Evolutionary conservation across 2,888 invertebrate genomes (phyloP).

Genomic region (Eucera pruinosa): DNA sequence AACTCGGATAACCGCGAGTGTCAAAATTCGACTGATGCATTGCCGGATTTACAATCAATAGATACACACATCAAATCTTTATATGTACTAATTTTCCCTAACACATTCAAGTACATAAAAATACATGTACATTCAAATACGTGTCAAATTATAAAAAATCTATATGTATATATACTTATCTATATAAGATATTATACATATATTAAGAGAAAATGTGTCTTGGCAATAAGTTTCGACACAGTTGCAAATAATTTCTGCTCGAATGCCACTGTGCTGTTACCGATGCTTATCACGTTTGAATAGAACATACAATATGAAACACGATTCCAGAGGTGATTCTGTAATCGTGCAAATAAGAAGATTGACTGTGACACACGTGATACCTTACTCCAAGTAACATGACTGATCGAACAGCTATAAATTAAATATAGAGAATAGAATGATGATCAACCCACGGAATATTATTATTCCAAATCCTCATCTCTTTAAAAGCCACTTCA

Average conservation of each 20-base stretch:
- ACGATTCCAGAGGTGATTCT: neutral
- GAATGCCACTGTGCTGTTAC: neutral
- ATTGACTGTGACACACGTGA: constrained; percentile 34
- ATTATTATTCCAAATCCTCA: constrained; percentile 26
- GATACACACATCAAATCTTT: neutral
- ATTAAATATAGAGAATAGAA: constrained; percentile 36
- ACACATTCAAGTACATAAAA: constrained; percentile 15
- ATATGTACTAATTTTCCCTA: neutral
- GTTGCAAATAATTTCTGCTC: neutral
- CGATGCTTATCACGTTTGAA: neutral
- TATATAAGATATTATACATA: neutral
- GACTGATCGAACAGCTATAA: constrained; percentile 17
- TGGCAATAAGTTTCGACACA: constrained; percentile 4
- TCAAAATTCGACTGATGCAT: constrained; percentile 37
- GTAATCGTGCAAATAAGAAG: constrained; percentile 5
- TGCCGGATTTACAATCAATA: neutral
- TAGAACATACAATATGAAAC: neutral
- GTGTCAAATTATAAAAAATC: too few species aligned
- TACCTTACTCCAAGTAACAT: constrained; percentile 12
- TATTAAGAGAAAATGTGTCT: neutral
- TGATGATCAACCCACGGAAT: constrained; percentile 12
- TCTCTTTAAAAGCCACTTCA: neutral
- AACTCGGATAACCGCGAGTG: constrained; percentile 19
- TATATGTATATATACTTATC: too few species aligned
- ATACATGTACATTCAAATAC: neutral